Conservation (phyloP, 2,888 invertebrate species). For the Synanthedon formicaeformis region DNA sequence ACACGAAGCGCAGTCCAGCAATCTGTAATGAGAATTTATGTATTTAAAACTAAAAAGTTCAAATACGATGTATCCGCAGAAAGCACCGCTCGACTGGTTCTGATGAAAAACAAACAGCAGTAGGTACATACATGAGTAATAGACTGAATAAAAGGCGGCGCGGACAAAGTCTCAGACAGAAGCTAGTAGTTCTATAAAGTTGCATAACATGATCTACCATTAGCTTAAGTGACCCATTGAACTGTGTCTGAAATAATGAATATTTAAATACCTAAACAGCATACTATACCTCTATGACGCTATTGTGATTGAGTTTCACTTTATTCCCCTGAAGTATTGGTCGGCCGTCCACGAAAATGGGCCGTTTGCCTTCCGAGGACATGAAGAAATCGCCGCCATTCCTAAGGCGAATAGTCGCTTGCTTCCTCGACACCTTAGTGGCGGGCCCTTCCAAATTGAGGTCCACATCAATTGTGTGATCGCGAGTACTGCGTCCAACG, state of each 20-base stretch:
- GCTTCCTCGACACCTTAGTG: slow-evolving; percentile 91
- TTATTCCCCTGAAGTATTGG: slow-evolving; percentile 91
- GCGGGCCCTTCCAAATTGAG: slow-evolving; percentile 94
- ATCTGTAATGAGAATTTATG: slow-evolving; percentile 67
- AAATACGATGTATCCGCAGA: too few species aligned
- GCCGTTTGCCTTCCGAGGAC: slow-evolving; percentile 93
- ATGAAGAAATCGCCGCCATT: slow-evolving; percentile 96
- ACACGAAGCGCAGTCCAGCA: slow-evolving; percentile 91
- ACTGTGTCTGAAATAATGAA: not conserved
- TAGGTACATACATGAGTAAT: too few species aligned
- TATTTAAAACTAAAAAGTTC: too few species aligned
- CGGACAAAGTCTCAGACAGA: too few species aligned
- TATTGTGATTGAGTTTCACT: slow-evolving; percentile 91
- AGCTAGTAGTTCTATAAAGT: too few species aligned
- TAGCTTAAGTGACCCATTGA: not conserved
- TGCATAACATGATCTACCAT: not conserved
- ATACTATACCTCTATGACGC: slow-evolving; percentile 85
- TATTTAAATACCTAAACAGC: not conserved
- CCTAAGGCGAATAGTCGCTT: slow-evolving; percentile 89
- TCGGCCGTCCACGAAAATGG: slow-evolving; percentile 93
- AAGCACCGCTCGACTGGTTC: too few species aligned
- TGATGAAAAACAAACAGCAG: too few species aligned
- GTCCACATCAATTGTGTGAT: slow-evolving; percentile 93
- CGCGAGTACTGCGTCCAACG: slow-evolving; percentile 89
- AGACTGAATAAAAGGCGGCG: too few species aligned